These are phyloP conservation scores for Thereva unica DNA, from an alignment of 2,888 invertebrate species.

Conservation along the genomic window DNA sequence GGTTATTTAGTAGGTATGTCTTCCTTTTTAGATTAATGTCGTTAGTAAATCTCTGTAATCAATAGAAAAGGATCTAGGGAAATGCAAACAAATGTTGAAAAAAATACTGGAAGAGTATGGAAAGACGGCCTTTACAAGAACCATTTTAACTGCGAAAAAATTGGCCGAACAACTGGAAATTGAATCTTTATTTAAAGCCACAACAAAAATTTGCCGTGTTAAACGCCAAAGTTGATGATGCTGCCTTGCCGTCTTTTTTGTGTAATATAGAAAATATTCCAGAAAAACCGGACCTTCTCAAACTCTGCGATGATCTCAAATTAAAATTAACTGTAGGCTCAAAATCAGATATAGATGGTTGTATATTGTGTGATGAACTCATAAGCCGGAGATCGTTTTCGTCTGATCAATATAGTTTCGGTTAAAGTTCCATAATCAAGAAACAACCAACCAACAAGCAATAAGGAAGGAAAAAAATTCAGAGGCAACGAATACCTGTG, in stretches of 20 bases:
- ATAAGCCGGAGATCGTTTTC: too few relatives aligned
- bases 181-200: not conserved
- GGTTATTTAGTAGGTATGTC: too few relatives aligned
- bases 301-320: constrained; percentile 1
- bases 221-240: not conserved
- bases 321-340: not conserved
- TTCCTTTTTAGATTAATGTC: too few relatives aligned
- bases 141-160: not conserved
- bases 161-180: not conserved
- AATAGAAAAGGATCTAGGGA: not conserved
- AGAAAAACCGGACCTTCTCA: not conserved
- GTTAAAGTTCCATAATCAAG: not conserved
- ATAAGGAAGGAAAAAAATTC: not conserved
- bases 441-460: not conserved
- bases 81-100: constrained; percentile 4
- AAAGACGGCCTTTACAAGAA: not conserved
- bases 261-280: constrained; percentile 2
- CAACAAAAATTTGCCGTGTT: not conserved
- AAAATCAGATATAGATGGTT: constrained; percentile 2
- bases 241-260: constrained; percentile 2
- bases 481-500: not conserved
- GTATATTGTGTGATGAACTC: not conserved
- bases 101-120: not conserved
- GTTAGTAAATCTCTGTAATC: too few relatives aligned
- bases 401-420: not conserved